These are phyloP conservation scores for Agrotis clavis DNA, from an alignment of 2,888 invertebrate genomes.

Conservation along the genomic window DNA sequence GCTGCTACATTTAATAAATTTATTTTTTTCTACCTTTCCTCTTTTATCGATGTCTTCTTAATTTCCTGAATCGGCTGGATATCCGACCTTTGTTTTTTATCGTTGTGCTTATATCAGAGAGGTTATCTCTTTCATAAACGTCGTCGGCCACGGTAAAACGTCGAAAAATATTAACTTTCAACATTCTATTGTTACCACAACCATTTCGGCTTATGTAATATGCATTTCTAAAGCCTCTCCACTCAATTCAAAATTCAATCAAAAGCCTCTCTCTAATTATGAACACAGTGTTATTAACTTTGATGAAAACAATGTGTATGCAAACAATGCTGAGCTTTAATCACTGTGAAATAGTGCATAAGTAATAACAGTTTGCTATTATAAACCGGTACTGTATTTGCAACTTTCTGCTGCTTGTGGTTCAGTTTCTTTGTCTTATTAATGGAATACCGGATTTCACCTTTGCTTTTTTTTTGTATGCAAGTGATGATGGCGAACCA, in stretches of 20 bases:
- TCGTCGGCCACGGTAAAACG: background rate
- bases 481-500: background rate
- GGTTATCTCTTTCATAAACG: no score
- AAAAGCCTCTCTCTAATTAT: conserved; percentile 17
- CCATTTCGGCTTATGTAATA: no score
- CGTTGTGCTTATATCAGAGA: background rate
- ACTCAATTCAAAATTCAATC: conserved; percentile 38
- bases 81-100: background rate
- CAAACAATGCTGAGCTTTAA: conserved; percentile 61
- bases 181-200: no score
- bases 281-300: conserved; percentile 46
- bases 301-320: conserved; percentile 61
- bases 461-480: background rate
- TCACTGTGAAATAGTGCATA: conserved; percentile 62
- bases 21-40: no score
- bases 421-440: conserved; percentile 27
- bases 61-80: background rate
- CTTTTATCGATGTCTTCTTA: background rate
- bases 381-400: conserved; percentile 38
- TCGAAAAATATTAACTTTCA: background rate
- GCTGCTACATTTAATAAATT: background rate
- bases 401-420: conserved; percentile 44
- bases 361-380: conserved; percentile 46
- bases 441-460: conserved; percentile 20
- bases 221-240: background rate